Evolutionary conservation across 2,113 vertebrate genomes (phyloP).

Genomic region (Nothobranchius kuhntae): DNA sequence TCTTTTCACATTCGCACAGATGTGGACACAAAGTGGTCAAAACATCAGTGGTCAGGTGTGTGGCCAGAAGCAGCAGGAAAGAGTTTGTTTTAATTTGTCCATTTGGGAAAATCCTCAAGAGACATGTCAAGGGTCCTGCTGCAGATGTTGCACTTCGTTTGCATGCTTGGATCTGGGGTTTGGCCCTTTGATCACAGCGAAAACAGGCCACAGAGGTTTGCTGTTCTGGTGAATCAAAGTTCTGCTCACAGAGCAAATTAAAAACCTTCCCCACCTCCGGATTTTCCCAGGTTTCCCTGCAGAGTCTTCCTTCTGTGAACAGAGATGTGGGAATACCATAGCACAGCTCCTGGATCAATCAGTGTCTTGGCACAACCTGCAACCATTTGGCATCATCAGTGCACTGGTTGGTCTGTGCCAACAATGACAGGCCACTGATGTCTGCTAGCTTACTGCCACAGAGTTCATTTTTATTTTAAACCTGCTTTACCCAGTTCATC

Average conservation of each 20-base stretch:
- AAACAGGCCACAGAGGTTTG: slow-evolving; percentile 63
- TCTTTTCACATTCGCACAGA: slow-evolving; percentile 42
- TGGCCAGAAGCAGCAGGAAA: slow-evolving; percentile 31
- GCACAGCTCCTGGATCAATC: slow-evolving; percentile 57
- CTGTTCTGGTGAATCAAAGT: slow-evolving; percentile 29
- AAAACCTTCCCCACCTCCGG: slow-evolving; percentile 41
- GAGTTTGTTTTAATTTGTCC: slow-evolving; percentile 68
- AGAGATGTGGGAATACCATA: slow-evolving; percentile 58
- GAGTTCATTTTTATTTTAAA: slow-evolving; percentile 53
- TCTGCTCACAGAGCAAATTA: slow-evolving; percentile 37
- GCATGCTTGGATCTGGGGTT: slow-evolving; percentile 68
- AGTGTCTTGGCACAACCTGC: slow-evolving; percentile 55
- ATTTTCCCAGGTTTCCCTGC: slow-evolving; percentile 66
- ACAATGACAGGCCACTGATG: slow-evolving; percentile 52
- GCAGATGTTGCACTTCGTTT: slow-evolving; percentile 68
- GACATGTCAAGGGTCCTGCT: slow-evolving; percentile 56
- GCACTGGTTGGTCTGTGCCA: slow-evolving; percentile 44
- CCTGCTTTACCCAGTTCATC: slow-evolving; percentile 33
- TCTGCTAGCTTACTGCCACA: slow-evolving; percentile 51
- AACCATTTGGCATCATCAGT: slow-evolving; percentile 59
- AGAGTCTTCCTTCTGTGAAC: slow-evolving; percentile 69
- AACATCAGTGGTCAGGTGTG: slow-evolving; percentile 62
- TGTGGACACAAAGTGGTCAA: slow-evolving; percentile 55
- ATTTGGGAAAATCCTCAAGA: slow-evolving; percentile 54
- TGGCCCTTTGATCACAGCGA: slow-evolving; percentile 71